phyloP scores from a whole-genome alignment of 2,797 vertebrate species.

The Acrocephalus scirpaceus region DNA sequence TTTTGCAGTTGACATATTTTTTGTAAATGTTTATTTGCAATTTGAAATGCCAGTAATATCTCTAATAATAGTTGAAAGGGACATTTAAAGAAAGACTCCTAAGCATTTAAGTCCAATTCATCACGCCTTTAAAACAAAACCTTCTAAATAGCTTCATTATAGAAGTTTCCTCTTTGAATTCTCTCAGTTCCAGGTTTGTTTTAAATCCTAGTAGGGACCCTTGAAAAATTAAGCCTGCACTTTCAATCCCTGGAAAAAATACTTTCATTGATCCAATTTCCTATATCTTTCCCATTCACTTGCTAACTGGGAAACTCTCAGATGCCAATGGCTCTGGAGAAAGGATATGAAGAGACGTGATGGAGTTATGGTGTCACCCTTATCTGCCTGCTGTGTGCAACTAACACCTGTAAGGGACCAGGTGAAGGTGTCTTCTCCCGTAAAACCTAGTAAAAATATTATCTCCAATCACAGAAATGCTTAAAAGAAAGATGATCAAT shows the following conservation, averaged over 20 bases:
- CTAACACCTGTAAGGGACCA: background rate
- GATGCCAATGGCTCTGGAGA: background rate
- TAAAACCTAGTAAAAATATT: background rate
- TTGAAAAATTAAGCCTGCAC: background rate
- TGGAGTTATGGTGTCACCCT: background rate
- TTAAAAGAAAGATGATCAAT: background rate
- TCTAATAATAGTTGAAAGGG: background rate
- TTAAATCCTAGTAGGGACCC: background rate
- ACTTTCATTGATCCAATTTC: background rate
- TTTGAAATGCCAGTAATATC: background rate
- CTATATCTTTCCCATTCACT: background rate
- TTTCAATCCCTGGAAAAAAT: background rate
- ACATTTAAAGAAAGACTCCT: background rate
- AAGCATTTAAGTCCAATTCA: background rate
- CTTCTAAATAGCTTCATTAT: background rate
- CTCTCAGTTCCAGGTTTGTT: background rate
- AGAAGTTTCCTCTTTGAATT: background rate
- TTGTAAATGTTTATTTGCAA: background rate
- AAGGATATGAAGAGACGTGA: background rate
- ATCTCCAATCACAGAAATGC: background rate
- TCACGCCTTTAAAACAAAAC: background rate
- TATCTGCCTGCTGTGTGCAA: background rate
- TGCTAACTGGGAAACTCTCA: background rate
- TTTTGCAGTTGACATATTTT: background rate
- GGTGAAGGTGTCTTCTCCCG: fast-evolving